Evolutionary conservation across 2,797 vertebrate genomes (phyloP).

Genomic region (Mus minutoides): DNA sequence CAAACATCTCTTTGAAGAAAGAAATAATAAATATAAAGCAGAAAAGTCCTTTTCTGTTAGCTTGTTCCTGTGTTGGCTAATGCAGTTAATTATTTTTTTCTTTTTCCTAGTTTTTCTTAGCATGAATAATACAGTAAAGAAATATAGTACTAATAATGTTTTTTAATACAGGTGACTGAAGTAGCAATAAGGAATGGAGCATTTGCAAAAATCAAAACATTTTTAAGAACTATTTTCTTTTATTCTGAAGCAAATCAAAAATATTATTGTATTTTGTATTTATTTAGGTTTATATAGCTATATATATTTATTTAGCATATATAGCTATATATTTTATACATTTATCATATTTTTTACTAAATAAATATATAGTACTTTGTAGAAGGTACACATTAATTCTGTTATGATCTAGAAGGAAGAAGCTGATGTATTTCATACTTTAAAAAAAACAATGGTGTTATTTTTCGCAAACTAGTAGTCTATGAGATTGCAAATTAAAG

Average conservation of each 20-base stretch:
- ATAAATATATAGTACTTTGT: constrained; percentile 23
- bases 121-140: constrained; percentile 30
- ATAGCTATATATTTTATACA: not conserved
- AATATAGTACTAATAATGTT: not conserved
- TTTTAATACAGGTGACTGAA: not conserved
- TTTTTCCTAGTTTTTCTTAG: constrained; percentile 52
- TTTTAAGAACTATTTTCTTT: not conserved
- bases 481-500: constrained; percentile 31
- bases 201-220: not conserved
- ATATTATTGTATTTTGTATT: not conserved
- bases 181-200: not conserved
- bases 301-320: not conserved
- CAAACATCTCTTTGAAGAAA: constrained; percentile 39
- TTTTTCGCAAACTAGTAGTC: not conserved
- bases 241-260: constrained; percentile 35
- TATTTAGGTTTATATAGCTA: not conserved
- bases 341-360: not conserved
- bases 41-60: not conserved
- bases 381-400: constrained; percentile 1
- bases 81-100: not conserved
- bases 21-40: not conserved
- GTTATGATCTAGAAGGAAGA: constrained; percentile 10
- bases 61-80: not conserved
- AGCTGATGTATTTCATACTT: constrained; percentile 44
- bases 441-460: not conserved